Percentiles rank a stretch among this genome's conserved stretches.
These are phyloP conservation scores for Cryptoleucopteryx plumbea DNA, from an alignment of 2,113 vertebrate species.

Conservation along the genomic window DNA sequence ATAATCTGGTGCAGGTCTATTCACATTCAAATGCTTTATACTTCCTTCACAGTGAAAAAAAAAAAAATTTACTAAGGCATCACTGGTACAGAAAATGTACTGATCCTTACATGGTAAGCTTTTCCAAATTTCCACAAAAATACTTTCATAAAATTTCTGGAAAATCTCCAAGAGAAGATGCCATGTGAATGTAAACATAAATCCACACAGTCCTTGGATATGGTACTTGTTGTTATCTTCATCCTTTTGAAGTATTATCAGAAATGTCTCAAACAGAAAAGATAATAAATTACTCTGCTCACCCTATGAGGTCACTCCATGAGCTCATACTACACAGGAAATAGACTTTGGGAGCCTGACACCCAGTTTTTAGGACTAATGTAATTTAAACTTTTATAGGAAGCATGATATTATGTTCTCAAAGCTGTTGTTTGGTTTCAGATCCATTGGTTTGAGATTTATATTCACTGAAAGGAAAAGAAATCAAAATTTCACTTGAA, in stretches of 20 bases:
- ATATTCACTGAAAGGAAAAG: background rate
- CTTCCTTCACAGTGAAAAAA: background rate
- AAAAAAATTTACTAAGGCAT: background rate
- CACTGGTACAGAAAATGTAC: background rate
- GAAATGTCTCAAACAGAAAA: background rate
- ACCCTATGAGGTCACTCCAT: background rate
- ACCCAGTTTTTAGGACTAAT: background rate
- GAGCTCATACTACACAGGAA: background rate
- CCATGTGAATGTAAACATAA: background rate
- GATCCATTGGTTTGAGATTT: background rate
- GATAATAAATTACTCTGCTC: background rate
- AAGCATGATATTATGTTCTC: background rate
- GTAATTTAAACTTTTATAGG: background rate
- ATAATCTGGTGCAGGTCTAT: background rate
- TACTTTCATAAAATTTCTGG: background rate
- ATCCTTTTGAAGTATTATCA: conserved; percentile 19
- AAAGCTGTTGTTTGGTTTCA: background rate
- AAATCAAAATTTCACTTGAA: background rate
- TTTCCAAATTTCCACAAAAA: background rate
- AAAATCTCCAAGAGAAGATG: background rate
- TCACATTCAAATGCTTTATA: background rate
- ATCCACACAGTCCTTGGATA: background rate
- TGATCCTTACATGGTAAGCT: background rate
- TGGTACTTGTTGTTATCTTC: background rate
- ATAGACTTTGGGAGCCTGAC: background rate